phyloP scores from a whole-genome alignment of 2,888 invertebrate species.

The Caenorhabditis imperialis region DNA sequence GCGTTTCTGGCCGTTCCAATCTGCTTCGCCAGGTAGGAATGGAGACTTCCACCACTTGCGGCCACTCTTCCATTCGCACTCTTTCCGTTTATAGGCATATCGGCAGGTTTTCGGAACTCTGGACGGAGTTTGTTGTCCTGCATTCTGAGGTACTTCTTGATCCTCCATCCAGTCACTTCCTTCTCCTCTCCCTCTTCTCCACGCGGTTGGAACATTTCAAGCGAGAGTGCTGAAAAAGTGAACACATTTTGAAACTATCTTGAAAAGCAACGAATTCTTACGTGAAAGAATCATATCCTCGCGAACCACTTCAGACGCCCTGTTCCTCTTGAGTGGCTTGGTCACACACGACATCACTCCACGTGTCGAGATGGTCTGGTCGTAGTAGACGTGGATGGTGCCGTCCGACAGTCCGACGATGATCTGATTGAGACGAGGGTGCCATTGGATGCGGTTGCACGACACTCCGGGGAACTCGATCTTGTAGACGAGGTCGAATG shows the following conservation, averaged over 20 bases:
- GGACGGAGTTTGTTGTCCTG: constrained; percentile 78
- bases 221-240: constrained; percentile 83
- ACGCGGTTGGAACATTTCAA: constrained; percentile 92
- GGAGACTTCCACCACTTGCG: constrained; percentile 89
- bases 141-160: constrained; percentile 74
- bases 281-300: constrained; percentile 94
- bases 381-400: constrained; percentile 88
- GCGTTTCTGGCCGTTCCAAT: constrained; percentile 83
- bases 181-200: constrained; percentile 77
- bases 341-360: constrained; percentile 92
- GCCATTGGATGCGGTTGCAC: constrained; percentile 92
- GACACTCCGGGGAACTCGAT: constrained; percentile 86
- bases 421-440: constrained; percentile 96
- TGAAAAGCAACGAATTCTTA: no score
- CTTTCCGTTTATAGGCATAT: constrained; percentile 81
- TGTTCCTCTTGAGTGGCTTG: constrained; percentile 72
- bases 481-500: constrained; percentile 85
- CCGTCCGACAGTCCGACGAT: constrained; percentile 88
- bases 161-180: constrained; percentile 74
- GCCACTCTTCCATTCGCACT: constrained; percentile 78
- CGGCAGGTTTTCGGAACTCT: constrained; percentile 80
- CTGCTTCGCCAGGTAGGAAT: constrained; percentile 95
- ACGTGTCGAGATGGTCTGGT: constrained; percentile 86
- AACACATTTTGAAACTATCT: no score
- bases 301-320: constrained; percentile 87